Evolutionary conservation across 2,888 invertebrate species (phyloP), one percentile per base, ranked within the genome.

Genomic region (Aspidapion aeneum): DNA sequence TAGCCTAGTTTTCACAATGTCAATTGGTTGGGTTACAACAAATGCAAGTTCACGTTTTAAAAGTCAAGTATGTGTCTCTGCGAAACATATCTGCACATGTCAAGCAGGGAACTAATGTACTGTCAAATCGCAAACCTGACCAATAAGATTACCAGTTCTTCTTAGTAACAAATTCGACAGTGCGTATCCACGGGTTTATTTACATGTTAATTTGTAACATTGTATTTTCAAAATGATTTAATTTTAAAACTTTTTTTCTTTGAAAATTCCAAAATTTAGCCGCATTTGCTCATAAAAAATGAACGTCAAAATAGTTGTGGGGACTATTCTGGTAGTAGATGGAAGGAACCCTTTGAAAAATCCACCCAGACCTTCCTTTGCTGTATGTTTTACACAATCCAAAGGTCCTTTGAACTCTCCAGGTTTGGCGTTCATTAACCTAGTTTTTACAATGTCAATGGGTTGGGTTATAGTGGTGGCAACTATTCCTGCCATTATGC

Each of bases 401-500:
- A 3, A 35, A 7, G 35, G 35, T 7, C 35, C 35, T 35, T n/a
- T 19, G 52, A 52, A 52, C 19, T 52, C 52, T 19, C 19, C 18
- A 17, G 52, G 52, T n/a, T 52, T 52, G 3, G 52, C 52, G 52
- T 52, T 52, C 52, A 52, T 52, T n/a, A 52, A n/a, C 7, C 52
- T 17, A 52, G 52, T 52, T n/a, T 52, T 52, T 5, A 52, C 17
- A 17, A 52, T n/a, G 52, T 52, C 52, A 19, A 52, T 52, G 18
- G 52, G 52, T 52, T 52, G 52, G 52, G 52, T 52, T 17, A 52
- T 5, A 9, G n/a, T 52, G 52, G 52, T 52, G 7, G 52, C 52
- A 19, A n/a, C 19, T 5, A 52, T 18, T n/a, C 52, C 96, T 56
- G 94, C 94, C 59, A 86, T 82, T 68, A 95, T 84, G 78, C 97